Evolutionary conservation across 2,797 vertebrate genomes (phyloP).

Genomic region (Rhynchotus rufescens): DNA sequence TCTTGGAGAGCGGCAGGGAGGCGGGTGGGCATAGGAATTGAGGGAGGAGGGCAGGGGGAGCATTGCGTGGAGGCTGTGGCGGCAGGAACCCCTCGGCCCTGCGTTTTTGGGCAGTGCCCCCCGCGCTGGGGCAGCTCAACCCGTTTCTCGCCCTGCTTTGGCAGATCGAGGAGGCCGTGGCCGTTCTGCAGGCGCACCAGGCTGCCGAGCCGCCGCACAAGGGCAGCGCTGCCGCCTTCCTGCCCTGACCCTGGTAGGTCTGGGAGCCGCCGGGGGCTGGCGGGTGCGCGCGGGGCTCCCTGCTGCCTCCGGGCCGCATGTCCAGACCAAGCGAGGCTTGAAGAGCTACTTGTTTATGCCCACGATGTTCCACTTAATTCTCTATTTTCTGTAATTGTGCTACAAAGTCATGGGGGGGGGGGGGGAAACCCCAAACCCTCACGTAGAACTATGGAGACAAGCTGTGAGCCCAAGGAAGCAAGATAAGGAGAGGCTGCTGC

Average conservation of each 20-base stretch:
- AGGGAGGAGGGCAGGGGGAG: neutral
- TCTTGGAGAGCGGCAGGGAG: neutral
- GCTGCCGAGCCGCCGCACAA: conserved; percentile 79
- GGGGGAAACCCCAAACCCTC: no score
- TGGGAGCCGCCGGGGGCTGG: rapidly evolving
- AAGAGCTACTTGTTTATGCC: neutral
- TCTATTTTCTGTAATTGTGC: rapidly evolving
- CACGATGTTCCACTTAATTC: neutral
- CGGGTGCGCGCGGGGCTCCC: rapidly evolving
- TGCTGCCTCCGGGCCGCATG: neutral
- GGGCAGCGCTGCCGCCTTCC: neutral
- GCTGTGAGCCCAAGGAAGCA: neutral
- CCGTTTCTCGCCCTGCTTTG: neutral
- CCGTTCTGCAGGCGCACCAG: conserved; percentile 92
- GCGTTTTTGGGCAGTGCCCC: neutral
- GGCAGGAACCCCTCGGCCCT: no score
- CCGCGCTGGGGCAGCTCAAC: neutral
- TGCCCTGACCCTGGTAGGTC: conserved; percentile 62
- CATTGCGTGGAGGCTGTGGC: rapidly evolving
- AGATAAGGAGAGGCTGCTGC: neutral
- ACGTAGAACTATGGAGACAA: neutral
- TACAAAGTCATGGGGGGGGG: neutral
- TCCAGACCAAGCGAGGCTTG: neutral
- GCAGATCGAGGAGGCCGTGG: conserved; percentile 93
- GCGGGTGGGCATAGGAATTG: neutral